Evolutionary conservation across 2,888 invertebrate species (phyloP), one percentile per base, ranked within the genome.

Genomic region (Keiferia lycopersicella): DNA sequence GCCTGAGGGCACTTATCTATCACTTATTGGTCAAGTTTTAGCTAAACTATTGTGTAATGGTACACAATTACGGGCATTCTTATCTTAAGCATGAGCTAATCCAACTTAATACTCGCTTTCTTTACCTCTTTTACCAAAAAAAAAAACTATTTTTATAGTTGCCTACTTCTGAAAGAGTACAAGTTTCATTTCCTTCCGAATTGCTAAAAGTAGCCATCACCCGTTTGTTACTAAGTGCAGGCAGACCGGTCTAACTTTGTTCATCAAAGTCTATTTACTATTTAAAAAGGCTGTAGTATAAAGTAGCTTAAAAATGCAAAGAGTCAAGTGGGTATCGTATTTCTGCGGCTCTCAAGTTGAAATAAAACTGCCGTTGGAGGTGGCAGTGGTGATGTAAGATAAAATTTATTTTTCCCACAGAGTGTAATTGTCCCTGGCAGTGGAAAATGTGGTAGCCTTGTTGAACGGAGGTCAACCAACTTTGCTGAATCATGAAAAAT

Each of bases 281-380:
- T 41, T 41, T 41, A 41, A 14, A 11, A 45, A 48, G 45, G 16
- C 62, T 65, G 65, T 67, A 66, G 65, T 67, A 66, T 65, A 59
- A 67, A 67, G 68, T 16, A 16, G n/a, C 30, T 48, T 18, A 51
- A 53, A 56, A 64, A 53, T 67, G 67, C 65, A 68, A 67, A 68
- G 66, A 64, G 68, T 60, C 73, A 67, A 67, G 65, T 67, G 57
- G 65, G 66, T 78, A 76, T 84, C 78, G 72, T 76, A 68, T 83
- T 84, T 77, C 83, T 74, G 73, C 77, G 76, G 84, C 84, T 86
- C 79, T 85, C 83, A 84, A 78, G 72, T 70, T 56, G 56, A 61
- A 61, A 63, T 65, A 65, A 73, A 78, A 81, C 76, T 80, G 83
- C 78, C 83, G 66, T 70, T 79, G 80, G 82, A 76, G 68, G 65